phyloP scores from a whole-genome alignment of 2,797 vertebrate species.

The Propithecus deckenii region DNA sequence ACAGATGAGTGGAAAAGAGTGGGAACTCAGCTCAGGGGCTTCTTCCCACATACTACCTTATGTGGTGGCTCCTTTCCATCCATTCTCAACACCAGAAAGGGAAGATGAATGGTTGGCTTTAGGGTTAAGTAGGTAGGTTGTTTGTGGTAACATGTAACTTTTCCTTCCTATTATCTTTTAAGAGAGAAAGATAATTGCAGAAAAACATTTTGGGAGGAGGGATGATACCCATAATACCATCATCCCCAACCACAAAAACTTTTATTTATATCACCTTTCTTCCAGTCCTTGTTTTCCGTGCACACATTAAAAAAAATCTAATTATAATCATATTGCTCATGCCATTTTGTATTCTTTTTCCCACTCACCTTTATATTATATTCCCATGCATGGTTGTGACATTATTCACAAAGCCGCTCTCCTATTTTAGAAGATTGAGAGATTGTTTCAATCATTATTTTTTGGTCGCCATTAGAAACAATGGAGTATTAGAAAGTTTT shows the following conservation, averaged over 20 bases:
- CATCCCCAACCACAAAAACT: background rate
- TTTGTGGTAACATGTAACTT: background rate
- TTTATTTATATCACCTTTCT: background rate
- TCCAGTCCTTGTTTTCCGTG: background rate
- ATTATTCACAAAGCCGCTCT: background rate
- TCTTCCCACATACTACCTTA: background rate
- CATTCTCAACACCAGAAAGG: background rate
- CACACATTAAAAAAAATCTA: background rate
- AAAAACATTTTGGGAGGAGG: background rate
- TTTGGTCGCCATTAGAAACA: background rate
- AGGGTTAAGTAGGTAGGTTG: background rate
- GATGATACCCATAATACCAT: background rate
- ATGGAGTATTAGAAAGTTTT: background rate
- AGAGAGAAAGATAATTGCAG: conserved; percentile 21
- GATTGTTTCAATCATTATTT: background rate
- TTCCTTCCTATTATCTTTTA: background rate
- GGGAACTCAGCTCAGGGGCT: background rate
- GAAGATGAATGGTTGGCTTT: background rate
- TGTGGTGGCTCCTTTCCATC: background rate
- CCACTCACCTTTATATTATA: background rate
- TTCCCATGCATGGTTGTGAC: background rate
- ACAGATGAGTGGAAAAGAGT: background rate
- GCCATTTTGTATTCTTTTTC: background rate
- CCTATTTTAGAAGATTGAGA: background rate
- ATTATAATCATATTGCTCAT: background rate